Conservation (phyloP, 2,113 vertebrate species). For the Falco punctatus region DNA sequence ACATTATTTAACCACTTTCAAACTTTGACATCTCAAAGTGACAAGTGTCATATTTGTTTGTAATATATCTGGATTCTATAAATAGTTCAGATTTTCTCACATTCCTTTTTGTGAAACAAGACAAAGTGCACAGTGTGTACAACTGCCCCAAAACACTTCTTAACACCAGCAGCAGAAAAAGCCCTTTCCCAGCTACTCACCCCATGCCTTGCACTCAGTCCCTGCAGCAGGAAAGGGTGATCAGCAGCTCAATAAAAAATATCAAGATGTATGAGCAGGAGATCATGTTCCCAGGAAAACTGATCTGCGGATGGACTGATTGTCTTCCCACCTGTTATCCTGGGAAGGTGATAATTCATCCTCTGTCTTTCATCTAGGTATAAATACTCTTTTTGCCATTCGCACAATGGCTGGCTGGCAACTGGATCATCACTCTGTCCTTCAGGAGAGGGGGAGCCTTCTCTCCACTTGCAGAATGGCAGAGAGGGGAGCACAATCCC, state of each 20-base stretch:
- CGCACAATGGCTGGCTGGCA: not conserved
- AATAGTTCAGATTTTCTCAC: not conserved
- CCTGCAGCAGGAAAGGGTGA: not conserved
- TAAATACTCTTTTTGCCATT: not conserved
- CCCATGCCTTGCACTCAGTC: fast-evolving
- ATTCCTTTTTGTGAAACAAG: not conserved
- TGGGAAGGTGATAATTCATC: not conserved
- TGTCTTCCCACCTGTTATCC: not conserved
- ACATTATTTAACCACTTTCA: not conserved
- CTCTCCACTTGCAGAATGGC: not conserved
- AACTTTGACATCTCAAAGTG: not conserved
- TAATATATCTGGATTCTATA: not conserved
- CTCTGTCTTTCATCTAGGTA: not conserved
- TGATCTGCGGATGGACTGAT: not conserved
- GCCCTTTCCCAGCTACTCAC: not conserved
- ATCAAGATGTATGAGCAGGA: not conserved
- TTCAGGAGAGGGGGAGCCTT: not conserved
- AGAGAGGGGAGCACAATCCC: not conserved
- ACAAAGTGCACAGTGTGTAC: too few species aligned
- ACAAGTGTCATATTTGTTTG: not conserved
- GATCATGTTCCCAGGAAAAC: not conserved
- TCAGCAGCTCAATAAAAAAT: not conserved
- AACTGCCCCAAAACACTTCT: not conserved
- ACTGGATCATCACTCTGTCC: not conserved
- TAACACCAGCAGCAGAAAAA: not conserved